phyloP scores from a whole-genome alignment of 2,797 vertebrate genomes.

The Paramormyrops hopkinsi region DNA sequence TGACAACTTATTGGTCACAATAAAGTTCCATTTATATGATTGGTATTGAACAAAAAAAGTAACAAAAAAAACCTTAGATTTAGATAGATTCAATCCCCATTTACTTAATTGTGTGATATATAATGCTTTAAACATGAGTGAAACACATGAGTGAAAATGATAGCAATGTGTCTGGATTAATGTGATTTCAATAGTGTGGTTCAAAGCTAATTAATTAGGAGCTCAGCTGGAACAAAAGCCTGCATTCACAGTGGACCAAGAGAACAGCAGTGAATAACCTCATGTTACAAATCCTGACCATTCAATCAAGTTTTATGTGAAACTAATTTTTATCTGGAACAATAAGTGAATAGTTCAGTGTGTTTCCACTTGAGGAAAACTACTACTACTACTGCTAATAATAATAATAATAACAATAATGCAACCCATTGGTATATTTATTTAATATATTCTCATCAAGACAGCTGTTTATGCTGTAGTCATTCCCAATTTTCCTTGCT shows the following conservation, averaged over 20 bases:
- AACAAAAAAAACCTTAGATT: neutral
- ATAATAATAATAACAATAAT: neutral
- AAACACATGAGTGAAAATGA: neutral
- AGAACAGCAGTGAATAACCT: neutral
- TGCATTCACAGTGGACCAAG: neutral
- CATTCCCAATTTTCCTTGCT: neutral
- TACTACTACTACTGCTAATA: neutral
- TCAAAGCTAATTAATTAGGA: conserved; percentile 5
- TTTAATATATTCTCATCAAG: neutral
- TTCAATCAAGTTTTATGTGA: conserved; percentile 43
- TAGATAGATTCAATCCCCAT: neutral
- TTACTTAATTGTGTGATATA: neutral
- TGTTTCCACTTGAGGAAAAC: neutral
- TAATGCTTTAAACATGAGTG: neutral
- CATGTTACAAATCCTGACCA: conserved; percentile 52
- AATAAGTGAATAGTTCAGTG: neutral
- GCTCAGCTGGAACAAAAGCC: conserved; percentile 41
- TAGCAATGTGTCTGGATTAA: neutral
- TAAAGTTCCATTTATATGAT: neutral
- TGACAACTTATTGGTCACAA: neutral
- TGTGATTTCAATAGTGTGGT: neutral
- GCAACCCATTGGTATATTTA: neutral
- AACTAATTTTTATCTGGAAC: neutral
- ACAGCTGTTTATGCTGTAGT: neutral
- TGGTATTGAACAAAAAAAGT: neutral